Evolutionary conservation across 2,113 vertebrate species (phyloP), one percentile per base, ranked within the genome.

Genomic region (Peromyscus leucopus): DNA sequence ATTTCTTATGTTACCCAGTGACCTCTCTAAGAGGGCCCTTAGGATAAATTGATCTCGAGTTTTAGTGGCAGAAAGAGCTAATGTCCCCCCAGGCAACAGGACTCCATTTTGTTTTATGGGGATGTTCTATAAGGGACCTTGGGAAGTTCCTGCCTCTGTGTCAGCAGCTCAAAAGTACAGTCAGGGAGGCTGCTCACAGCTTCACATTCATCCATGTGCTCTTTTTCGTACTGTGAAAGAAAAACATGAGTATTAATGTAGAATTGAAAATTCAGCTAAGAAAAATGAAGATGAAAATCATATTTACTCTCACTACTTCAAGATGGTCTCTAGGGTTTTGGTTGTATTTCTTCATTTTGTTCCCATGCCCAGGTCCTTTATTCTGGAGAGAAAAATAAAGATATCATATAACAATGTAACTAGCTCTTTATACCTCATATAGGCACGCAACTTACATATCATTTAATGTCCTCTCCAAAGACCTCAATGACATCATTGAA

Each of bases 41-140:
- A 96, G 83, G 55, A 93, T 65, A 87, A 80, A 97, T 93, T 89
- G 83, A 79, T 79, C 36, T 33, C 72, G 89, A 46, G 24, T 93
- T 69, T 91, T 51, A 86, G 36, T 72, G 12, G 82, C 12, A 22
- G 95, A 88, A 76, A 93, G 31, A 95, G 51, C 83, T 83, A 55
- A n/a, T 75, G 67, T 88, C 5, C 21, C 67, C 12, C 7, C 0
- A 67, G 31, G 93, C 65, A 95, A 85, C 7, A 51, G 57, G 17
- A 83, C 48, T 85, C 7, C 1, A 48, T 86, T 96, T 79, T 89
- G 51, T 91, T 91, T 95, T 74, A 95, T n/a, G 75, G 72, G 33
- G 67, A 65, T 36, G 51, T 84, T 84, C 71, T 95, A 92, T 80
- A 26, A 63, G 75, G 33, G 19, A 76, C 55, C 59, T 42, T 26